Percentiles rank a stretch among this genome's conserved stretches.
These are phyloP conservation scores for Cyrtorhinus lividipennis DNA, from an alignment of 1,140 invertebrate genomes.

Conservation along the genomic window DNA sequence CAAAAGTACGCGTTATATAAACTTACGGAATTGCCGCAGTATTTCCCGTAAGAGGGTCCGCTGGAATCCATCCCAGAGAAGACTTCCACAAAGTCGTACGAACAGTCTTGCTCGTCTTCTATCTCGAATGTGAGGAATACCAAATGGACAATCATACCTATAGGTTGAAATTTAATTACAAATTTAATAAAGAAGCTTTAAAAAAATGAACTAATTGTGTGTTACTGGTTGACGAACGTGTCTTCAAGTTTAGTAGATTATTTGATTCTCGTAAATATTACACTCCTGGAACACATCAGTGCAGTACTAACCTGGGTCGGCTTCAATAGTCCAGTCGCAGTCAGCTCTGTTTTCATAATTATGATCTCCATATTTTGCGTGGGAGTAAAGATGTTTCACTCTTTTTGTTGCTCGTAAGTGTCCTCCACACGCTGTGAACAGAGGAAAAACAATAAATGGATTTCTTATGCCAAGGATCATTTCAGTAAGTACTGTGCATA, in stretches of 20 bases:
- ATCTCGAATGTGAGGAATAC: constrained; percentile 83
- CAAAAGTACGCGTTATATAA: not conserved
- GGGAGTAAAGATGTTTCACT: constrained; percentile 79
- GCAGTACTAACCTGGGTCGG: constrained; percentile 47
- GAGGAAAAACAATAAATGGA: too few relatives aligned
- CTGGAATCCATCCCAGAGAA: constrained; percentile 70
- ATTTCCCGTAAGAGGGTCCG: constrained; percentile 61
- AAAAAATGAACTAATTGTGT: too few relatives aligned
- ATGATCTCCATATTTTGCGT: constrained; percentile 78
- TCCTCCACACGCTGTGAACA: constrained; percentile 90
- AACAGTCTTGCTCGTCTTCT: constrained; percentile 81
- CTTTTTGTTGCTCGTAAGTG: constrained; percentile 59
- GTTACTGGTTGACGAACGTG: too few relatives aligned
- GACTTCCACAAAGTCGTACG: constrained; percentile 86
- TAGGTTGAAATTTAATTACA: too few relatives aligned
- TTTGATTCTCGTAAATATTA: too few relatives aligned
- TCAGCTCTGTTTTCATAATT: constrained; percentile 77
- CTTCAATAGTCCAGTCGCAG: constrained; percentile 90
- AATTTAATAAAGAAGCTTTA: too few relatives aligned
- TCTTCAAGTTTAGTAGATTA: too few relatives aligned
- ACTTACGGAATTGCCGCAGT: constrained; percentile 70
- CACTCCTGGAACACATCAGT: too few relatives aligned
- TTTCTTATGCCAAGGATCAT: too few relatives aligned
- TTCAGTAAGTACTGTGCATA: too few relatives aligned
- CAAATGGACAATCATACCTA: constrained; percentile 50